Percentiles rank a stretch among this genome's conserved stretches.
Conservation (phyloP, 1,140 invertebrate species). For the Cephus cinctus region DNA sequence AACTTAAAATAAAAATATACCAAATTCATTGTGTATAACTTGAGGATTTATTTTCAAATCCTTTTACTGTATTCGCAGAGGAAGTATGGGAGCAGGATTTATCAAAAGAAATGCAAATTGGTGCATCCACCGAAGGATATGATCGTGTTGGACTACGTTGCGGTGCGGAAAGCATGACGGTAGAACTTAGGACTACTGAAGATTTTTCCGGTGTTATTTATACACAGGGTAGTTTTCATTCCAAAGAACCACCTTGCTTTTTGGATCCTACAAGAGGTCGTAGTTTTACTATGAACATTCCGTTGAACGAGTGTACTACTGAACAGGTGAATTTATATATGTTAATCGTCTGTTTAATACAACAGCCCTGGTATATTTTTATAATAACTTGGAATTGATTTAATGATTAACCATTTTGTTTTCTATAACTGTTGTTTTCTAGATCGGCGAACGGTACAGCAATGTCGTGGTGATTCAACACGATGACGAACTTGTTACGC, state of each 20-base stretch:
- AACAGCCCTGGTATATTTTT: too few species aligned
- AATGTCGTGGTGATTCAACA: conserved; percentile 63
- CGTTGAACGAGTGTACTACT: conserved; percentile 59
- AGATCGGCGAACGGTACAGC: conserved; percentile 57
- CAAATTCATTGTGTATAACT: not conserved
- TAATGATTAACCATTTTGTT: too few species aligned
- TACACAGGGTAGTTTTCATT: conserved; percentile 62
- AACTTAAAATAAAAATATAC: not conserved
- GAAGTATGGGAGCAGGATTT: conserved; percentile 59
- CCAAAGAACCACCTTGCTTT: conserved; percentile 59
- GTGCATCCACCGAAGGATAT: conserved; percentile 57
- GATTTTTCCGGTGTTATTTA: conserved; percentile 65
- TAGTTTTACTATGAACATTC: conserved; percentile 58
- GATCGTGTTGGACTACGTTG: conserved; percentile 57
- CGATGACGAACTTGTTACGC: conserved; percentile 64
- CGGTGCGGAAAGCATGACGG: conserved; percentile 58
- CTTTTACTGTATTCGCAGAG: conserved; percentile 24
- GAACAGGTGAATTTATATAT: conserved; percentile 41
- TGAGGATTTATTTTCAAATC: not conserved
- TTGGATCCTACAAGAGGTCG: conserved; percentile 52
- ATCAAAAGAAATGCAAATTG: conserved; percentile 58
- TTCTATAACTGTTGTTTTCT: too few species aligned
- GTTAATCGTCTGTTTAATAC: too few species aligned
- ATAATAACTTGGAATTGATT: too few species aligned
- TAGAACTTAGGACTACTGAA: conserved; percentile 57